These are phyloP conservation scores for Tyrannus savana DNA, from an alignment of 2,113 vertebrate genomes.

Conservation along the genomic window DNA sequence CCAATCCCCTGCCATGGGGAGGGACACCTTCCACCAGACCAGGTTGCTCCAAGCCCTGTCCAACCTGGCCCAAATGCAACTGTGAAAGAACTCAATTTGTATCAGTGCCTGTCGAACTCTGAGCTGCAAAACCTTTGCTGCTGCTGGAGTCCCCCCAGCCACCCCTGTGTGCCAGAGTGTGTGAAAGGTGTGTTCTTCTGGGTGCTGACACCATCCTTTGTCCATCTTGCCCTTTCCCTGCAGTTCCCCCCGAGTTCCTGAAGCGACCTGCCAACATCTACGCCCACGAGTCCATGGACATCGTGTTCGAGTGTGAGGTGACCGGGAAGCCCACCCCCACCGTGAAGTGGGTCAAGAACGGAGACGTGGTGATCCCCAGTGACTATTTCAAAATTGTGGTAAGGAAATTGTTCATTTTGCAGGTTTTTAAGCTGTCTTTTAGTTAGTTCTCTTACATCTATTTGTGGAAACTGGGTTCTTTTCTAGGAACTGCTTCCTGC, in stretches of 20 bases:
- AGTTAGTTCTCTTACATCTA: accelerated
- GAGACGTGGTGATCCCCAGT: constrained; percentile 95
- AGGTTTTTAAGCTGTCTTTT: no score
- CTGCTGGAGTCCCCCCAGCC: not conserved
- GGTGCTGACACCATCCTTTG: not conserved
- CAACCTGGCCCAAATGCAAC: not conserved
- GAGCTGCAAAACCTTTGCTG: not conserved
- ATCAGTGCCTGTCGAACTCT: not conserved
- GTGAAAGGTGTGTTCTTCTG: not conserved
- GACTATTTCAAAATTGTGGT: constrained; percentile 98
- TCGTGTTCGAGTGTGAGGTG: constrained; percentile 94
- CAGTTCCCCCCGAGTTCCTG: constrained; percentile 87
- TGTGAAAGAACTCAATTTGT: not conserved
- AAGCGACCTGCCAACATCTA: constrained; percentile 87
- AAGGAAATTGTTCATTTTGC: constrained; percentile 34
- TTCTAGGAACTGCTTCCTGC: not conserved
- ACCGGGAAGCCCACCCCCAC: constrained; percentile 88
- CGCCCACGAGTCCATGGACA: constrained; percentile 95
- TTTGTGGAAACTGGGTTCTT: accelerated
- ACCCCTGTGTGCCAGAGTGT: not conserved
- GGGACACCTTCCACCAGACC: not conserved
- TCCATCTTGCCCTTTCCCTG: not conserved
- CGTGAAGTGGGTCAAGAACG: constrained; percentile 98
- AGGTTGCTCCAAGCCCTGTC: not conserved
- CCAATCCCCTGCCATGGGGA: not conserved